A percentile compares a stretch with the other conserved stretches of the same genome.
Evolutionary conservation across 2,888 invertebrate genomes (phyloP).

Genomic region (Morinoia aosen): DNA sequence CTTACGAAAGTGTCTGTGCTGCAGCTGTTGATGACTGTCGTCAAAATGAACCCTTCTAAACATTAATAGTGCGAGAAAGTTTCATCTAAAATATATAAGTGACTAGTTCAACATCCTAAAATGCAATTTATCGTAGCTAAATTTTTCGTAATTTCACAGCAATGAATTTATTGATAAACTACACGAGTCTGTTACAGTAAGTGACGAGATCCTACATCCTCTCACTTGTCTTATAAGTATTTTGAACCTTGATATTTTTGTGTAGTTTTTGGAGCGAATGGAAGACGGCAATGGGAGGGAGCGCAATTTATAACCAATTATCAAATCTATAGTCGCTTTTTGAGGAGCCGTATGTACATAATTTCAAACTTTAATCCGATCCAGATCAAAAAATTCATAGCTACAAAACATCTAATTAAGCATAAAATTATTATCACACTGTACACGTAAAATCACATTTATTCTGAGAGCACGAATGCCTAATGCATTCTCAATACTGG

Average conservation of each 20-base stretch:
- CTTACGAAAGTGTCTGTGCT: neutral
- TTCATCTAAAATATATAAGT: neutral
- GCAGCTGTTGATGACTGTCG: neutral
- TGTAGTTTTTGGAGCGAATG: neutral
- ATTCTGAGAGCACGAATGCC: neutral
- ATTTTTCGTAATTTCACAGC: neutral
- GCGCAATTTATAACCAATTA: neutral
- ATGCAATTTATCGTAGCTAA: neutral
- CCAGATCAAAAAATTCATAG: neutral
- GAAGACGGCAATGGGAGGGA: too few species aligned
- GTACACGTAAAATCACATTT: neutral
- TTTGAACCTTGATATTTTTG: neutral
- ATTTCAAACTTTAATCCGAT: neutral
- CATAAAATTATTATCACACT: neutral
- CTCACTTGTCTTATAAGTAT: neutral
- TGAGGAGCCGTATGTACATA: neutral
- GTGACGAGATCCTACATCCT: neutral
- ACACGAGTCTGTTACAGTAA: neutral
- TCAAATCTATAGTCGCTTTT: neutral
- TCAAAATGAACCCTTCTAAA: neutral
- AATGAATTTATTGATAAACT: neutral
- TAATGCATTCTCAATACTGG: neutral
- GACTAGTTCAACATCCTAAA: constrained; percentile 17
- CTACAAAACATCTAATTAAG: neutral
- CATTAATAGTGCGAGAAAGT: neutral